phyloP scores from a whole-genome alignment of 2,888 invertebrate genomes.

The Agrochola lota region DNA sequence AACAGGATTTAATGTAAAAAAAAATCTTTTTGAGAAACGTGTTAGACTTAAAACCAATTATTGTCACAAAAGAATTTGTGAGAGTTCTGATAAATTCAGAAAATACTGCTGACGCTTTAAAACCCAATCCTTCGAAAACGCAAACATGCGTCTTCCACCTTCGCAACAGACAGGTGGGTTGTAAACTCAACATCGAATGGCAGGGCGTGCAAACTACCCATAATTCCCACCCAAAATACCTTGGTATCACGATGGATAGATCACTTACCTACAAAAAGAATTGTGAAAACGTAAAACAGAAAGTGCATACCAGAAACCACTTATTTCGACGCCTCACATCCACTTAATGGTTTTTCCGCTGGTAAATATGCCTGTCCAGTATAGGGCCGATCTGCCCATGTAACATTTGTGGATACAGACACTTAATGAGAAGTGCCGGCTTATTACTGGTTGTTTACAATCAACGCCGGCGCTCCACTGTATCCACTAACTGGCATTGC shows the following conservation, averaged over 20 bases:
- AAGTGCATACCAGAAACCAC: not conserved
- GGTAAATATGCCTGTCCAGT: not conserved
- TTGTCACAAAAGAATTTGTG: not conserved
- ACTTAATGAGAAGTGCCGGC: not conserved
- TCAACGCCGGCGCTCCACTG: no score
- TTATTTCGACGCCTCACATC: not conserved
- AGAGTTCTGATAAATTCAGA: not conserved
- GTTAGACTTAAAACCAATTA: not conserved
- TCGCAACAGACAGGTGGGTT: not conserved
- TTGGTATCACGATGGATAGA: not conserved
- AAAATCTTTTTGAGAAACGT: not conserved
- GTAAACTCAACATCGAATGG: not conserved
- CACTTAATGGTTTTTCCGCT: not conserved
- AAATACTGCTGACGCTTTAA: not conserved
- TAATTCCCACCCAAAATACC: not conserved
- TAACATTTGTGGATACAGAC: not conserved
- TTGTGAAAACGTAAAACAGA: not conserved
- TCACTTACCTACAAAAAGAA: not conserved
- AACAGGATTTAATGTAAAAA: conserved; percentile 50
- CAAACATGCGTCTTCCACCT: not conserved
- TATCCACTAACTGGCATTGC: not conserved
- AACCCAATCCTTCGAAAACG: not conserved
- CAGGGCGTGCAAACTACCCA: not conserved
- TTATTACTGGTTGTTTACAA: no score
- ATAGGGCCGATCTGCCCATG: not conserved